Percentiles rank a stretch among this genome's conserved stretches.
These are phyloP conservation scores for Cromileptes altivelis DNA, from an alignment of 2,113 vertebrate species.

Conservation along the genomic window DNA sequence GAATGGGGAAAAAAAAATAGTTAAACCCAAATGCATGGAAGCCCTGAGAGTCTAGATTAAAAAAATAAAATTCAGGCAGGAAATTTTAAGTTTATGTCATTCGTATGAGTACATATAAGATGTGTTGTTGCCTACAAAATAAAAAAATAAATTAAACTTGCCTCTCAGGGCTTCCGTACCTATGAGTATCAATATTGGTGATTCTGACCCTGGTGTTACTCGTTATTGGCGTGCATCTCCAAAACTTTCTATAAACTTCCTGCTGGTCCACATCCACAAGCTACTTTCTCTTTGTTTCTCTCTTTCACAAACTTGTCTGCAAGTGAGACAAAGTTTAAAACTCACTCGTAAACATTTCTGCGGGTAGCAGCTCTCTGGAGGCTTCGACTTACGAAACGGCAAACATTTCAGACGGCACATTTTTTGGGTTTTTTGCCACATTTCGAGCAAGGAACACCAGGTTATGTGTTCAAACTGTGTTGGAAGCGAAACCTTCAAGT, in stretches of 20 bases:
- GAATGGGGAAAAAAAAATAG: too few relatives aligned
- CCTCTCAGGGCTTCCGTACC: too few relatives aligned
- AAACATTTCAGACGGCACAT: constrained; percentile 13
- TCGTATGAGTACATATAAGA: too few relatives aligned
- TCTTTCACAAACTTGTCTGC: constrained; percentile 11
- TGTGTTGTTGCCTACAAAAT: too few relatives aligned
- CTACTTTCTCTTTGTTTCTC: background rate
- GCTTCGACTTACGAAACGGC: constrained; percentile 20
- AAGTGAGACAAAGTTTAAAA: background rate
- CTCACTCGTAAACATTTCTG: constrained; percentile 20
- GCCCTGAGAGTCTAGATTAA: too few relatives aligned
- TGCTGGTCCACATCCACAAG: background rate
- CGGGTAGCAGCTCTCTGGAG: constrained; percentile 52
- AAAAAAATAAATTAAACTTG: too few relatives aligned
- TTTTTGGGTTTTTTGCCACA: constrained; percentile 20
- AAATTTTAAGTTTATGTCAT: too few relatives aligned
- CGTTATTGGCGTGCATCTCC: background rate
- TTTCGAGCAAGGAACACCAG: constrained; percentile 58
- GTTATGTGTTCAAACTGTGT: constrained; percentile 59
- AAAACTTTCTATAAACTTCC: background rate
- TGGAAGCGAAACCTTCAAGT: constrained; percentile 46
- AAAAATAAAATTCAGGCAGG: too few relatives aligned
- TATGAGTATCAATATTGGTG: too few relatives aligned
- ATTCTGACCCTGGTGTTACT: too few relatives aligned
- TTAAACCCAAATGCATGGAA: too few relatives aligned